Evolutionary conservation across 2,888 invertebrate genomes (phyloP), one percentile per base, ranked within the genome.

Genomic region (Cantharis rufa): DNA sequence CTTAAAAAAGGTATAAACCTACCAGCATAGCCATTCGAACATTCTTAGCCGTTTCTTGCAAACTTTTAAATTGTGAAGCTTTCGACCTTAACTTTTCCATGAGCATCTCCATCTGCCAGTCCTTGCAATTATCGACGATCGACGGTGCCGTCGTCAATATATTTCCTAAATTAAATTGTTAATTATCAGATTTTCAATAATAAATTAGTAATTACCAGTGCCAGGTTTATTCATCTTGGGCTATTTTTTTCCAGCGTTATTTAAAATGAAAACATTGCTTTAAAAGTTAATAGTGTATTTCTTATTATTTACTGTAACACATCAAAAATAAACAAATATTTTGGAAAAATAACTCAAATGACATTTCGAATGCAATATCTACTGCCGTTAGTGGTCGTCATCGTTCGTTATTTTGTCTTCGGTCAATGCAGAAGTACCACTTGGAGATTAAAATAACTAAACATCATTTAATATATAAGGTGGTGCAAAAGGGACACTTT

Each of bases 21-120:
- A 95, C 95, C 89, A 96, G 89, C 89, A 96, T 91, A 75, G 95
- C 93, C 93, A 96, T 95, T 82, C 96, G 91, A 82, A 97, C 92
- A 82, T 94, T 94, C 89, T 97, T 97, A 16, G 97, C 94, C 80
- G 95, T 95, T 87, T 98, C 97, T 76, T 92, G 91, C 86, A 97
- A 92, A 79, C 94, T 92, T 89, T 95, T 96, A 83, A 93, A 93
- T 82, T 95, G 95, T 71, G 93, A 91, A 79, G 94, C 91, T 89
- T 96, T 96, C 64, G 95, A 94, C 76, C 97, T 92, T 72, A 98
- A 89, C 86, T 95, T 95, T 87, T 98, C 97, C 97, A 98, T 97
- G 79, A 97, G 90, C 78, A 96, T 91, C 88, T 96, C 95, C 89
- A 95, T 92, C 87, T 96, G 95, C 91, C 93, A 93, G 88, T 93